Evolutionary conservation across 1,140 invertebrate genomes (phyloP), one percentile per base, ranked within the genome.

Genomic region (Aphis gossypii): DNA sequence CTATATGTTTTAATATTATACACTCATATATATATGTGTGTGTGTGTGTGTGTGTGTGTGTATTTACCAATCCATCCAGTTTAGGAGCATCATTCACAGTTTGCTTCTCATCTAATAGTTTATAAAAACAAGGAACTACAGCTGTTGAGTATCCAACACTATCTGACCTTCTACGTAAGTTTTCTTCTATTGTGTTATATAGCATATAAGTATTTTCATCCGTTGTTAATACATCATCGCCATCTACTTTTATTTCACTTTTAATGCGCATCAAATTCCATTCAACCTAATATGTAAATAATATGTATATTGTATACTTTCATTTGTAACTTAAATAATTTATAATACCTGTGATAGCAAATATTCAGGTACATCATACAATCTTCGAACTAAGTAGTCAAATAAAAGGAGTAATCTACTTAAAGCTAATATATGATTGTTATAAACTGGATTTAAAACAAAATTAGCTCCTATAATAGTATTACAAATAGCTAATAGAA

Each of bases 351-450:
- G 97, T 95, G 97, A 97, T 18, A 98, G 95, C 87, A 98, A 95
- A 51, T 96, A 96, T 9, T 97, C 96, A 4, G 97, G 97, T 0
- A 97, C 97, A 95, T 99, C 98, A 95, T 99, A 99, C 38, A 99
- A 96, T 96, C 99, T 98, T 95, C 98, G 98, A 96, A 99, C 98
- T 92, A 99, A 96, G 95, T 99, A 99, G 95, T 99, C 99, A 94
- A 99, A 96, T n/a, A 99, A 96, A 25, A 99, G 96, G 41, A 99
- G 96, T 54, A 99, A 95, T 84, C 99, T 96, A 0, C 92, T 93
- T 54, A 93, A 86, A 54, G 92, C 92, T 54, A 93, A 93, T 41
- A 93, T 93, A 54, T 86, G 92, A 93, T 44, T 93, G 82, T 93
- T 93, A 14, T 86, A 56, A 84, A 86, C 23, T 9, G 92, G 76